Evolutionary conservation across 2,113 vertebrate genomes (phyloP), one percentile per base, ranked within the genome.

Genomic region (Cynoglossus semilaevis): DNA sequence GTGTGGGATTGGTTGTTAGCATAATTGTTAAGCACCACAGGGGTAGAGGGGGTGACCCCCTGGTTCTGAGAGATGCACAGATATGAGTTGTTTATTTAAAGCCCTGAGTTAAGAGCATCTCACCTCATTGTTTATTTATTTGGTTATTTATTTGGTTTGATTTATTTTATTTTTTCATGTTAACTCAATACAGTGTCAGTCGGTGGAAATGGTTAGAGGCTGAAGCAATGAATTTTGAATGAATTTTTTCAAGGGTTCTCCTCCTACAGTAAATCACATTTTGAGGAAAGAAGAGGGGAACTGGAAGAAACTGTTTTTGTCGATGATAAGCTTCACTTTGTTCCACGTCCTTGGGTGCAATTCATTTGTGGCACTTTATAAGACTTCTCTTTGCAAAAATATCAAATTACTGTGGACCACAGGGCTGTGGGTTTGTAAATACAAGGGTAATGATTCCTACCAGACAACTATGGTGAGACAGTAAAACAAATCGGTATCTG

Each of bases 1-100:
- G 81, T 81, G 74, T 81, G 85, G 78, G 85, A 89, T 90, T 93
- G 88, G 77, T 85, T 93, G 88, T 88, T 92, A 90, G 90, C 88
- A 81, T 86, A 74, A 72, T 77, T 80, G 86, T 92, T 92, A 93
- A 92, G 83, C 79, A 88, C 86, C 76, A 85, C 52, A 19, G 88
- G 88, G 46, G 46, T 59, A 65, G 62, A 50, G 67, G 51, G 49
- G 70, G 63, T 5, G 16, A 48, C 71, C 73, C 72, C 66, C 58
- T 66, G 67, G 45, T 56, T 77, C 75, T 60, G 59, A 54, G 76
- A 75, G n/a, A n/a, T n/a, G n/a, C n/a, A n/a, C n/a, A n/a, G n/a
- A n/a, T n/a, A n/a, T 85, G 81, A 84, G 83, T 83, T 88, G 84
- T 89, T 90, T 90, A 87, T 89, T 85, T 86, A 86, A 86, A 88